A percentile compares a stretch with the other conserved stretches of the same genome.
phyloP scores from a whole-genome alignment of 2,888 invertebrate genomes.

The Strigamia transsilvanica region DNA sequence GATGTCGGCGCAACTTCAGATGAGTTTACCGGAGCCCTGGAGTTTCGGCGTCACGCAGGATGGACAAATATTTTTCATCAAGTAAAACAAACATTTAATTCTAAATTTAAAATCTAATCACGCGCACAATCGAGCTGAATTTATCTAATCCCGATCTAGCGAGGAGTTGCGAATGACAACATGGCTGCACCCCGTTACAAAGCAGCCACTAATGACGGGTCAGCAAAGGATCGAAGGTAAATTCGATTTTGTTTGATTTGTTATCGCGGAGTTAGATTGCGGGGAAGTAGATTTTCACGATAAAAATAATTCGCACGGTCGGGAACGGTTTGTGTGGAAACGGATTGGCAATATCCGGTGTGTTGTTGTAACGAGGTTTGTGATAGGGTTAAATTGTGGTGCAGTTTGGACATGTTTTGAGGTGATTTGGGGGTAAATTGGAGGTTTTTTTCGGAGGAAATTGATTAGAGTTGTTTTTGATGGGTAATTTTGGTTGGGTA shows the following conservation, averaged over 20 bases:
- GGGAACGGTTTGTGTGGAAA: neutral
- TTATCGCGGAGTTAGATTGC: neutral
- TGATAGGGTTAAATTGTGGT: neutral
- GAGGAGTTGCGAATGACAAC: neutral
- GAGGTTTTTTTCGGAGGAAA: neutral
- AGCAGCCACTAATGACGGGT: neutral
- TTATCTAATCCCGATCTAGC: neutral
- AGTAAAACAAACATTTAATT: neutral
- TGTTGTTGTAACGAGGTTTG: neutral
- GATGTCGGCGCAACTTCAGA: slow-evolving; percentile 16
- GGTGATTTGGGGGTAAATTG: neutral
- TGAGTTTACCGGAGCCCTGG: slow-evolving; percentile 41
- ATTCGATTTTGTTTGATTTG: neutral
- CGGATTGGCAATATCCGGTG: slow-evolving; percentile 17
- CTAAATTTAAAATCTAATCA: neutral
- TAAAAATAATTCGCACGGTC: neutral
- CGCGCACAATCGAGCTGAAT: neutral
- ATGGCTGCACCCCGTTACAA: slow-evolving; percentile 41
- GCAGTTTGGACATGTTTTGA: neutral
- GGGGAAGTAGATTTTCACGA: neutral
- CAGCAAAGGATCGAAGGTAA: slow-evolving; percentile 6
- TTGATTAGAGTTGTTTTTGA: neutral
- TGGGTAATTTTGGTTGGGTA: neutral
- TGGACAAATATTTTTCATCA: slow-evolving; percentile 36
- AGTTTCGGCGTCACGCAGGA: slow-evolving; percentile 38